A percentile compares a stretch with the other conserved stretches of the same genome.
These are phyloP conservation scores for Pachyramphus minor DNA, from an alignment of 2,113 vertebrate species.

Conservation along the genomic window DNA sequence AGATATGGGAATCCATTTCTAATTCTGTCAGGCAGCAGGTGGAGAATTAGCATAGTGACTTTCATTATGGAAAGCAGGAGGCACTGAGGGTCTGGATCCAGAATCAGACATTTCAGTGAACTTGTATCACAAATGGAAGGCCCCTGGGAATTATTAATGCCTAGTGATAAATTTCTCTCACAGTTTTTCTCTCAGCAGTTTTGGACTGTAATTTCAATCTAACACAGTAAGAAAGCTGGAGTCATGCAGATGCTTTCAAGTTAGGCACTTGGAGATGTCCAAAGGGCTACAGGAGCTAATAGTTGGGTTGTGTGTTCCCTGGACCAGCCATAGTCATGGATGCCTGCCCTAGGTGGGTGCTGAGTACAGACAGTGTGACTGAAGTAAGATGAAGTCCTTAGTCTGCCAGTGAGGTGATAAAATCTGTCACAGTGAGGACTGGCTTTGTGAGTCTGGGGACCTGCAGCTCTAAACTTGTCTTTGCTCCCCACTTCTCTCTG, in stretches of 20 bases:
- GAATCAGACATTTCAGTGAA: not conserved
- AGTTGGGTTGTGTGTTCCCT: not conserved
- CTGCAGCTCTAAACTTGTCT: not conserved
- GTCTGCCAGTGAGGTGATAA: not conserved
- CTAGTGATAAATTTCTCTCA: not conserved
- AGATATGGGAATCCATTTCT: not conserved
- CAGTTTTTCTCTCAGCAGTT: not conserved
- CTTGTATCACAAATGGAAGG: not conserved
- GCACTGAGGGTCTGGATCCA: not conserved
- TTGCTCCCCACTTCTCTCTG: not conserved
- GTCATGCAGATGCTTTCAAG: not conserved
- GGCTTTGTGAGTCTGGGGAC: not conserved
- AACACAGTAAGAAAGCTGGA: not conserved
- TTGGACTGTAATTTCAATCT: not conserved
- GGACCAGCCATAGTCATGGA: rapidly evolving
- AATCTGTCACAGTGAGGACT: not conserved
- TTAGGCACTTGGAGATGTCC: not conserved
- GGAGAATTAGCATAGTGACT: constrained; percentile 14
- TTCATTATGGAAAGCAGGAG: not conserved
- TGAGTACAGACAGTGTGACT: not conserved
- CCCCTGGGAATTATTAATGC: not conserved
- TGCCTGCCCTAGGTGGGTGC: not conserved
- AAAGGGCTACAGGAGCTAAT: not conserved
- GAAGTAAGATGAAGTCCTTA: not conserved
- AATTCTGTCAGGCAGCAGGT: not conserved